Percentiles rank a stretch among this genome's conserved stretches.
Evolutionary conservation across 2,888 invertebrate genomes (phyloP).

Genomic region (Epistrophella euchroma): DNA sequence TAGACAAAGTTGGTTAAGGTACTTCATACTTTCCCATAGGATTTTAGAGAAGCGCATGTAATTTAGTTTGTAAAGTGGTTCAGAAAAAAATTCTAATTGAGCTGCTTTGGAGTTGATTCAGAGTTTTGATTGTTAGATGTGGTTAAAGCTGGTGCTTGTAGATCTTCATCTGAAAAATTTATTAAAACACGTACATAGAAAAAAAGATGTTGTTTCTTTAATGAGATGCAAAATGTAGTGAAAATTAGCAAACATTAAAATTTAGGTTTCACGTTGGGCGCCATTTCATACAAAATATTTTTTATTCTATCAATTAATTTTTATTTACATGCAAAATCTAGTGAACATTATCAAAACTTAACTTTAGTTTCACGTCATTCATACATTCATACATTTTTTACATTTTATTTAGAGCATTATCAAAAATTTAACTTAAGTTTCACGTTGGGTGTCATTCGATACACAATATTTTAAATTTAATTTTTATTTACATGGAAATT

Average conservation of each 20-base stretch:
- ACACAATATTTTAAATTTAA: too few relatives aligned
- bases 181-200: neutral
- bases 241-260: neutral
- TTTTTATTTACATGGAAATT: too few relatives aligned
- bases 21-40: neutral
- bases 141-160: neutral
- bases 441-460: too few relatives aligned
- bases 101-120: constrained; percentile 65
- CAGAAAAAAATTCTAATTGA: constrained; percentile 73
- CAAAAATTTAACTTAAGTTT: too few relatives aligned
- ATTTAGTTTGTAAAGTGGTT: constrained; percentile 49
- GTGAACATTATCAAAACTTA: neutral
- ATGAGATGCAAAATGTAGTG: neutral
- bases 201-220: too few relatives aligned
- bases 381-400: too few relatives aligned
- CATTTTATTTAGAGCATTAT: too few relatives aligned
- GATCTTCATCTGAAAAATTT: neutral
- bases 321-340: too few relatives aligned
- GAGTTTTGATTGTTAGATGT: constrained; percentile 43
- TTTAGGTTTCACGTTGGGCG: neutral
- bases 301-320: too few relatives aligned
- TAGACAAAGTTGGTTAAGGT: constrained; percentile 12
- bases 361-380: neutral
- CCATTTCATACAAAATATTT: too few relatives aligned
- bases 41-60: constrained; percentile 34